These are phyloP conservation scores for Lates calcarifer DNA, from an alignment of 2,113 vertebrate genomes.

Conservation along the genomic window DNA sequence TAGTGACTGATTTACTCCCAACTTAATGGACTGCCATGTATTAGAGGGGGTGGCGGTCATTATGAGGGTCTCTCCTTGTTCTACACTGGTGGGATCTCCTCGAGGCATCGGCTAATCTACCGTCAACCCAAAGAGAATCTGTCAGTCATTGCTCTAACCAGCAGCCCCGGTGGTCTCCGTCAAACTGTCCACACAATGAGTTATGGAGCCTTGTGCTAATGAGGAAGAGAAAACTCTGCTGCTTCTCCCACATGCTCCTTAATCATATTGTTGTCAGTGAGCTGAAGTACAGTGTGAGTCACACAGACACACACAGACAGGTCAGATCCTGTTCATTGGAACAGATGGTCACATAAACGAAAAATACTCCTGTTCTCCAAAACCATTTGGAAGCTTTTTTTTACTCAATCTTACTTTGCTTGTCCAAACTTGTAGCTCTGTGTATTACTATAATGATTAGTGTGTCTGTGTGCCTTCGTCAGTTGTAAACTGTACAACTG, in stretches of 20 bases:
- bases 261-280: slow-evolving; percentile 52
- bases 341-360: slow-evolving; percentile 26
- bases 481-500: not conserved
- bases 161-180: slow-evolving; percentile 63
- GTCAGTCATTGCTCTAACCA: slow-evolving; percentile 40
- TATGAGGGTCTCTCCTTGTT: slow-evolving; percentile 44
- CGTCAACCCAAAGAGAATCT: not conserved
- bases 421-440: slow-evolving; percentile 30
- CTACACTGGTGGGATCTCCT: slow-evolving; percentile 64
- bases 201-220: slow-evolving; percentile 20
- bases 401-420: not conserved
- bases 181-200: slow-evolving; percentile 48
- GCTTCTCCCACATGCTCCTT: slow-evolving; percentile 32
- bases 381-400: slow-evolving; percentile 51
- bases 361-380: slow-evolving; percentile 26
- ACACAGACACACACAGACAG: slow-evolving; percentile 31
- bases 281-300: slow-evolving; percentile 48
- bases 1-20: slow-evolving; percentile 65
- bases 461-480: not conserved
- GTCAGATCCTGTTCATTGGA: slow-evolving; percentile 46
- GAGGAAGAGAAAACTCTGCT: slow-evolving; percentile 23
- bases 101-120: slow-evolving; percentile 46
- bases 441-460: slow-evolving; percentile 26
- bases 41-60: slow-evolving; percentile 30
- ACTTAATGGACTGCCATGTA: slow-evolving; percentile 48